Conservation (phyloP, 2,113 vertebrate species). For the Chitala chitala region DNA sequence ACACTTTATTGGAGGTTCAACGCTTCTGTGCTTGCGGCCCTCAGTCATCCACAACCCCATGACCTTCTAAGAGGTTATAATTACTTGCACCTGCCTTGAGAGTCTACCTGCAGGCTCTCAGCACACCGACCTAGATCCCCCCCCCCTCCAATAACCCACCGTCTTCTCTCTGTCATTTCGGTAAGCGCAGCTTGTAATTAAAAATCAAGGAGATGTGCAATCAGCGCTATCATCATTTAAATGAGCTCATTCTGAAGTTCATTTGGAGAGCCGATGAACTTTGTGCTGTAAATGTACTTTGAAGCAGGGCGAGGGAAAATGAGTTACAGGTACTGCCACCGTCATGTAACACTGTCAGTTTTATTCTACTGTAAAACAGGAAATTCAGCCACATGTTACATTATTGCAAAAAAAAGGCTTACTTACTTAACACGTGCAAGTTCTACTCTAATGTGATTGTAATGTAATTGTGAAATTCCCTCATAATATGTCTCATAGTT, state of each 20-base stretch:
- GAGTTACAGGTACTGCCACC: neutral
- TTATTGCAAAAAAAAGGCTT: neutral
- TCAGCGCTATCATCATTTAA: constrained; percentile 50
- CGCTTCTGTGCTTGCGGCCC: neutral
- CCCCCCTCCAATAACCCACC: constrained; percentile 1
- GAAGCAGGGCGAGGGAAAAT: constrained; percentile 2
- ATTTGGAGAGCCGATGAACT: constrained; percentile 39
- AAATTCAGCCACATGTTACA: neutral
- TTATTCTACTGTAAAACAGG: neutral
- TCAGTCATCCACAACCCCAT: neutral
- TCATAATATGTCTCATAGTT: no score
- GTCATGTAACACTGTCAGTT: neutral
- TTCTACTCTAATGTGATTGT: no score
- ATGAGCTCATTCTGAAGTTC: constrained; percentile 41
- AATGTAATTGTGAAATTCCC: no score
- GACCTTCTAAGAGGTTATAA: neutral
- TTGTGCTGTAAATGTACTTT: constrained; percentile 34
- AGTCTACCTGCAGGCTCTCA: constrained; percentile 2
- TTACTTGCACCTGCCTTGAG: constrained; percentile 8
- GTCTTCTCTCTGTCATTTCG: constrained; percentile 6
- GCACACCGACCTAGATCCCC: neutral
- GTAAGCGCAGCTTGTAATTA: constrained; percentile 42
- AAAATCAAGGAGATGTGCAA: constrained; percentile 50
- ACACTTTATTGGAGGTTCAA: neutral
- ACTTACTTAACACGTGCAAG: constrained; percentile 12